Evolutionary conservation across 2,113 vertebrate genomes (phyloP), one percentile per base, ranked within the genome.

Genomic region (Otis tarda): DNA sequence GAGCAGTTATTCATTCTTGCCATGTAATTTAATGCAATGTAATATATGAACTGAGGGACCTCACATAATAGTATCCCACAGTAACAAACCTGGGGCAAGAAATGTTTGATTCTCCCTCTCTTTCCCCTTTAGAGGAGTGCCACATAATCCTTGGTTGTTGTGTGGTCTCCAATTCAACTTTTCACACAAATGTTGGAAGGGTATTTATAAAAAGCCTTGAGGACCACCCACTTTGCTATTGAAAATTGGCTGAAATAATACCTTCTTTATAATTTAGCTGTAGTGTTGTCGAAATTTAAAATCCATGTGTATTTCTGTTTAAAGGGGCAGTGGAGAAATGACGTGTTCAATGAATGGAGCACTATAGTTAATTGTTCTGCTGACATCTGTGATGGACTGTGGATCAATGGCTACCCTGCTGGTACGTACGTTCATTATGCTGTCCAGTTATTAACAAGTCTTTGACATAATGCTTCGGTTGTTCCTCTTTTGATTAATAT

Each of bases 261-360:
- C 95, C 45, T 65, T 87, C 96, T 96, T 96, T 97, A 90, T 94
- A 94, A 91, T 96, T 86, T 86, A 57, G 75, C 83, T 37, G 89
- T 37, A 81, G 65, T 89, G 93, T 30, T 87, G 93, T 94, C 8
- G 24, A 93, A 94, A 92, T 94, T 88, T 91, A n/a, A 97, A 97
- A 87, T 92, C 70, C 80, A 20, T 92, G 75, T 90, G 52, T 83
- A 37, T 68, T 97, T 85, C 77, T 96, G 67, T 92, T 97, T 70
- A 6, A 97, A 98, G 98, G 98, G 98, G 55, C 97, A 98, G 88
- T 98, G 98, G 97, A 96, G 97, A 37, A 94, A 90, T 60, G 97
- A 96, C 14, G 47, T 97, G 18, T 97, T 97, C 96, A 98, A 91
- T 27, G 98, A 97, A 23, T 89, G 49, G 92, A 98, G 97, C 39